These are phyloP conservation scores for Ammodytes marinus DNA, from an alignment of 2,113 vertebrate species.

Conservation along the genomic window DNA sequence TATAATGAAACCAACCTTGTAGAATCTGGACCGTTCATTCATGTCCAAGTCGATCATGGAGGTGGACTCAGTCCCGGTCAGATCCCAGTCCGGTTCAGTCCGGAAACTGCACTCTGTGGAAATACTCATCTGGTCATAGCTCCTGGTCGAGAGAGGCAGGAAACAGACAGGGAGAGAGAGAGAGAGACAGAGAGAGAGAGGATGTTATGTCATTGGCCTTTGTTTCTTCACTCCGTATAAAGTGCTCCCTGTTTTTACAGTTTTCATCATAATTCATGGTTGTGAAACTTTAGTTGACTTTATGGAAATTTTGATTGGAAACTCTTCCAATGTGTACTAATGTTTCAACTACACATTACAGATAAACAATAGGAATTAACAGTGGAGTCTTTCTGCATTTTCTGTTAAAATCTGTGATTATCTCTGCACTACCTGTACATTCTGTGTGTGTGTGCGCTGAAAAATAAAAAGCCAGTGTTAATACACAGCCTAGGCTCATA, in stretches of 20 bases:
- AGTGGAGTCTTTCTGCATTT: too few species aligned
- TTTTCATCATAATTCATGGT: not conserved
- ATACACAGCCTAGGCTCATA: too few species aligned
- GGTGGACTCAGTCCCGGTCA: conserved; percentile 25
- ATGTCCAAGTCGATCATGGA: conserved; percentile 77
- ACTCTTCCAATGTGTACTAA: not conserved
- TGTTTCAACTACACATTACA: not conserved
- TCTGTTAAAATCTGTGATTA: too few species aligned
- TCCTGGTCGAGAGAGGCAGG: conserved; percentile 74
- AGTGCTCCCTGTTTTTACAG: not conserved
- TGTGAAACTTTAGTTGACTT: not conserved
- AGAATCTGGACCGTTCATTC: conserved; percentile 59
- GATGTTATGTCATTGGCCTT: conserved; percentile 67
- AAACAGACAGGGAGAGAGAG: conserved; percentile 33
- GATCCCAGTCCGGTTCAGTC: conserved; percentile 62
- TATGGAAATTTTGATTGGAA: not conserved
- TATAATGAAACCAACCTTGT: conserved; percentile 68
- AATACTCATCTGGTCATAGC: conserved; percentile 79
- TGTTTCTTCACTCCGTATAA: conserved; percentile 48
- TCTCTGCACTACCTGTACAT: too few species aligned
- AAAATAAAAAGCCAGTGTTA: too few species aligned
- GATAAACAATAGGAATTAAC: too few species aligned
- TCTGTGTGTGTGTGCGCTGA: too few species aligned
- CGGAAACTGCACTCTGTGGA: conserved; percentile 74
- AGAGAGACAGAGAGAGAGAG: conserved; percentile 7